These are phyloP conservation scores for Caranx melampygus DNA, from an alignment of 2,113 vertebrate species.

Conservation along the genomic window DNA sequence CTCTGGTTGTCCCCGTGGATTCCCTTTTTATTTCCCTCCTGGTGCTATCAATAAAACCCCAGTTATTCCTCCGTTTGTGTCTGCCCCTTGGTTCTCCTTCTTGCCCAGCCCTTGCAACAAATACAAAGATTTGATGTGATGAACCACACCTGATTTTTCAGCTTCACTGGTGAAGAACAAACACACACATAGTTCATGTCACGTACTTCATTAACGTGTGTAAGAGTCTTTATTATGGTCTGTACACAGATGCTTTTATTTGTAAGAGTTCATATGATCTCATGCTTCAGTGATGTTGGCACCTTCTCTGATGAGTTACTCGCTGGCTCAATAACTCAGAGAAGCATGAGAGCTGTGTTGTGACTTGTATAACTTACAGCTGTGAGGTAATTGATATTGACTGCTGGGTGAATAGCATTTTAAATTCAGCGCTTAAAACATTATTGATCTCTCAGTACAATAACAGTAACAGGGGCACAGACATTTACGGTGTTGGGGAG, in stretches of 20 bases:
- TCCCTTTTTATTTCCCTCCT: no score
- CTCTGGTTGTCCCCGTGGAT: no score
- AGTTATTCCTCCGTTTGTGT: no score
- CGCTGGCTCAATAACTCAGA: conserved; percentile 10
- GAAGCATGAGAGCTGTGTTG: background rate
- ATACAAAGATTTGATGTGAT: background rate
- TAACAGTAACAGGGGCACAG: background rate
- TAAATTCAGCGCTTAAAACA: background rate
- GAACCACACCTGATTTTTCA: background rate
- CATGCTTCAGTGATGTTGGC: background rate
- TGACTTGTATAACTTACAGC: background rate
- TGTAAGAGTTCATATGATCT: background rate
- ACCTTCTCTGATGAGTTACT: conserved; percentile 5
- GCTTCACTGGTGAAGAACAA: no score
- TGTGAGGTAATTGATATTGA: conserved; percentile 25
- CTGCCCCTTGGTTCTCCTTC: no score
- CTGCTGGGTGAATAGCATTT: conserved; percentile 18
- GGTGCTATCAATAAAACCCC: no score
- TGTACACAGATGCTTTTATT: conserved; percentile 3
- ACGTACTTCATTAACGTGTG: background rate
- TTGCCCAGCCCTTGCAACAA: no score
- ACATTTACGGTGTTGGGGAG: background rate
- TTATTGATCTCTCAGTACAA: background rate
- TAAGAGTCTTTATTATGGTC: background rate
- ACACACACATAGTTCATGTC: no score